Conservation (phyloP, 2,888 invertebrate species). For the Pheosia gnoma region DNA sequence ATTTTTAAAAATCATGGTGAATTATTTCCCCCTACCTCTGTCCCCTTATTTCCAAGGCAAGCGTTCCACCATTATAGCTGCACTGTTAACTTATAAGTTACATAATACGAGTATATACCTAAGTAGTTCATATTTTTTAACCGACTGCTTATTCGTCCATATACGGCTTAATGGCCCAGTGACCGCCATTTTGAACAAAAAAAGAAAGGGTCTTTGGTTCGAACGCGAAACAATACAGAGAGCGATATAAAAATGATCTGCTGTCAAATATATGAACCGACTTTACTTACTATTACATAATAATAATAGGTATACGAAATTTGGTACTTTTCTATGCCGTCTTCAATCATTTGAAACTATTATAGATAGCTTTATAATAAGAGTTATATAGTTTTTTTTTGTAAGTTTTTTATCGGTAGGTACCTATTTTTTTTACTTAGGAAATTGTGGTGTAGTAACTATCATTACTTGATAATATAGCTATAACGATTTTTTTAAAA, state of each 20-base stretch:
- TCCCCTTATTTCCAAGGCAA: too few species aligned
- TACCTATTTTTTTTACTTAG: too few species aligned
- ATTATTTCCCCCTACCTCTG: too few species aligned
- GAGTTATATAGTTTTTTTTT: too few species aligned
- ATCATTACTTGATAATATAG: too few species aligned
- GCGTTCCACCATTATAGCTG: too few species aligned
- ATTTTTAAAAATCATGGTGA: too few species aligned
- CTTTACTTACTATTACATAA: background rate
- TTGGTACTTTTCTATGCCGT: background rate
- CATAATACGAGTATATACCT: background rate
- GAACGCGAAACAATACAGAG: constrained; percentile 13
- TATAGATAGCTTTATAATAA: background rate
- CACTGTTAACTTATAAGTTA: too few species aligned
- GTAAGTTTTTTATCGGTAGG: too few species aligned
- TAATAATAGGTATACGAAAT: background rate
- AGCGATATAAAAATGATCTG: background rate
- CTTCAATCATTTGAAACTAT: background rate
- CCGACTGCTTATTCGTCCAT: background rate
- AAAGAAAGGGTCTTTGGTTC: constrained; percentile 21
- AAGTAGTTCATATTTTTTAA: background rate
- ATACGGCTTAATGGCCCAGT: constrained; percentile 23
- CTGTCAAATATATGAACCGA: background rate
- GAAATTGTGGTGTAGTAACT: too few species aligned
- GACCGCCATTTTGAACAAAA: constrained; percentile 20
- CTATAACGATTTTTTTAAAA: too few species aligned